Base-by-base conservation (phyloP, 2,888 invertebrate species). In the Andricus quercusramuli region DNA sequence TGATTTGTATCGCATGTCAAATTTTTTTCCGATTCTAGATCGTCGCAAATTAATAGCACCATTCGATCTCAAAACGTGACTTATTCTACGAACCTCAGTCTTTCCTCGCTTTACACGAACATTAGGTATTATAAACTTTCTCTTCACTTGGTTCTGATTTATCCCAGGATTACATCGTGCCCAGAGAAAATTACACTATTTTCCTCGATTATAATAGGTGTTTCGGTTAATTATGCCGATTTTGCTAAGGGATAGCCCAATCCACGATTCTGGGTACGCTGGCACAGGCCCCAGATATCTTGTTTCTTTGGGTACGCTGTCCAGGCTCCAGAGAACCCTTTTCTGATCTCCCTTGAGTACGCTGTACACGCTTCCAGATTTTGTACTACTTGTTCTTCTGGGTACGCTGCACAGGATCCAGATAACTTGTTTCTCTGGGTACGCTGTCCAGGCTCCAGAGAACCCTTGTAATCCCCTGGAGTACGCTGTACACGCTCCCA, bases 191-290 rank as follows among this genome's bases (percentile, higher is more conserved):
- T 62, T 22, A 25, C 62, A 62, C 25, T 11, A 62, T 25, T 25
- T n/a, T 56, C 56, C 11, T 11, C n/a, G 5, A n/a, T n/a, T 56
- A 56, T 56, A 56, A n/a, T 56, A 17, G 20, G 11, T 51, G 6
- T 5, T 51, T 51, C 47, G 3, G 17, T 17, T 51, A 1, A 17
- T 5, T 20, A 51, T 17, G 11, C 3, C 20, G n/a, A 51, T 51
- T 65, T 65, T 29, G 17, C 65, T 65, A 65, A 32, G 29, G 32
- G 29, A 65, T 65, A 13, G 65, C 25, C 32, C 51, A 70, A 67
- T n/a, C n/a, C n/a, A n/a, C n/a, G n/a, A n/a, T n/a, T n/a, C n/a
- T n/a, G n/a, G n/a, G n/a, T 64, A 64, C 17, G 32, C 17, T 32
- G 32, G 32, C 29, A 76, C 37, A 64, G 32, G 15, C 13, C 22